Conservation (phyloP, 2,113 vertebrate species). For the Aphyosemion australe region DNA sequence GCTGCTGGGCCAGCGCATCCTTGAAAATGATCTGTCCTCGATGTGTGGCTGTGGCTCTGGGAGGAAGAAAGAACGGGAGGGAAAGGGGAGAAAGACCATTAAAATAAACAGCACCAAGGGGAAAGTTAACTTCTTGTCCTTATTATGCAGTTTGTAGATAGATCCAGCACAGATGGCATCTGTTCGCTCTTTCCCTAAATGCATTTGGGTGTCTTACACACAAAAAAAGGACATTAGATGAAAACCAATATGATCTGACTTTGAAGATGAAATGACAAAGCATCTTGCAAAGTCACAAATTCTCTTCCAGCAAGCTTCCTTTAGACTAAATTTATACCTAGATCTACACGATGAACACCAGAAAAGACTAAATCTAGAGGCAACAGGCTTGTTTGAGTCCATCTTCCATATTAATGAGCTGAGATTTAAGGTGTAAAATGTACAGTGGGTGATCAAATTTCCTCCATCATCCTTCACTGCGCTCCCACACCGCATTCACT, state of each 20-base stretch:
- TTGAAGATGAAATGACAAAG: slow-evolving; percentile 11
- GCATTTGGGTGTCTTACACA: background rate
- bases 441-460: background rate
- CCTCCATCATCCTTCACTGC: slow-evolving; percentile 7
- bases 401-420: background rate
- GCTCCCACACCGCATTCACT: background rate
- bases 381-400: background rate
- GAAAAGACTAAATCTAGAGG: background rate
- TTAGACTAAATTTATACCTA: background rate
- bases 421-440: background rate
- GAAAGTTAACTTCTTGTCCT: slow-evolving; percentile 32
- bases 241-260: slow-evolving; percentile 16
- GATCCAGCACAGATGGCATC: slow-evolving; percentile 40
- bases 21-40: slow-evolving; percentile 98
- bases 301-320: background rate
- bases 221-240: slow-evolving; percentile 13
- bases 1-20: slow-evolving; percentile 95
- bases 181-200: slow-evolving; percentile 30
- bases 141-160: slow-evolving; percentile 37
- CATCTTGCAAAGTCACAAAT: background rate
- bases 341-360: slow-evolving; percentile 1
- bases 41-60: slow-evolving; percentile 94
- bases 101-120: slow-evolving; percentile 13
- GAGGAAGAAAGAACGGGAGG: slow-evolving; percentile 43
- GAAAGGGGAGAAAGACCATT: slow-evolving; percentile 22